Percentiles rank a stretch among this genome's conserved stretches.
These are phyloP conservation scores for Lasioglossum lativentre DNA, from an alignment of 2,888 invertebrate species.

Conservation along the genomic window DNA sequence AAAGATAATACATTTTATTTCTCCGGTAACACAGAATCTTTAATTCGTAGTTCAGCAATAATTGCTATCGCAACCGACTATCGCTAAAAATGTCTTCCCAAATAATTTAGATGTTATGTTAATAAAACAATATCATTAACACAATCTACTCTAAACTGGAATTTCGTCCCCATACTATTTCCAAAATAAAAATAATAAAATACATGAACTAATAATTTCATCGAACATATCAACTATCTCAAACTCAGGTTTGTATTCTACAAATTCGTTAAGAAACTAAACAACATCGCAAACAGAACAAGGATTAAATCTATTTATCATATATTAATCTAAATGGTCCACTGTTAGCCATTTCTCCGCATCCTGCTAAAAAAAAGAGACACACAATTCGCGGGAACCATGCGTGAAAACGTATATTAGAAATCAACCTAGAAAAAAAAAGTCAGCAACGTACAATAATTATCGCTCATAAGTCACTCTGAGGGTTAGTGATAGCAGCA, in stretches of 20 bases:
- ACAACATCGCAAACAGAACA: background rate
- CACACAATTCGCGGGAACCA: background rate
- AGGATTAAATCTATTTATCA: constrained; percentile 4
- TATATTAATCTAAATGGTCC: background rate
- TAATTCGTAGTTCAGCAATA: background rate
- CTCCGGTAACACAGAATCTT: background rate
- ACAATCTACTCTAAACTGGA: no score
- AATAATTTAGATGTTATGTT: background rate
- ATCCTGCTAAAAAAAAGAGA: background rate
- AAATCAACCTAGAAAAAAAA: background rate
- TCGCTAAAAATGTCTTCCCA: background rate
- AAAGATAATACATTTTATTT: background rate
- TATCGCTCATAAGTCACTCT: background rate
- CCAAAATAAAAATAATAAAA: background rate
- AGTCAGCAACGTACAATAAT: background rate
- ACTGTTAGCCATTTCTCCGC: background rate
- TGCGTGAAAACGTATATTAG: constrained; percentile 9
- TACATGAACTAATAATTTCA: background rate
- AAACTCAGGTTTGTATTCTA: background rate
- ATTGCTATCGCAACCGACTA: background rate
- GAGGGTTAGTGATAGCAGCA: background rate
- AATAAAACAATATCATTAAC: no score
- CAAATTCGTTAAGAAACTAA: background rate
- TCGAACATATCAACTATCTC: background rate
- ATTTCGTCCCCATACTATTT: no score